A percentile compares a stretch with the other conserved stretches of the same genome.
Evolutionary conservation across 92 coral and sea anemone genomes (phyloP).

Genomic region (Porites lobata): DNA sequence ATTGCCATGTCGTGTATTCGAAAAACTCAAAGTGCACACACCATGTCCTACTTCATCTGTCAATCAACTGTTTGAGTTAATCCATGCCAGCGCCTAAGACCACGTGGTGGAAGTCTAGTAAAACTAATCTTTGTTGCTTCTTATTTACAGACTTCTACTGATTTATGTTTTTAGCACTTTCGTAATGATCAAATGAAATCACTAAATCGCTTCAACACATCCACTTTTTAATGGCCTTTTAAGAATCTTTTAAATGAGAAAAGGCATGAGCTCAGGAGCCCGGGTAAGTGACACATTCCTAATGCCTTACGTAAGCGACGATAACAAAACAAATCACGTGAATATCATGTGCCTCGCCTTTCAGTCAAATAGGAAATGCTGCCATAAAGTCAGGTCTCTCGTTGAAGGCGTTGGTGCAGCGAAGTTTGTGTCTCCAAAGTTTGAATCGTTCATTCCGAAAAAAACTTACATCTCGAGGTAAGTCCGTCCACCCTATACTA

Average conservation of each 20-base stretch:
- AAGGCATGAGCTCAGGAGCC: not conserved
- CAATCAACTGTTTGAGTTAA: not conserved
- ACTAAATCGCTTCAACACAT: not conserved
- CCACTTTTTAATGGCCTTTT: not conserved
- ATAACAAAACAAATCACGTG: constrained; percentile 27
- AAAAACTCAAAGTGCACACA: not conserved
- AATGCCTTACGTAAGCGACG: not conserved
- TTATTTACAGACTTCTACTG: not conserved
- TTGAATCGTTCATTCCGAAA: not conserved
- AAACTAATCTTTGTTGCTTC: not conserved
- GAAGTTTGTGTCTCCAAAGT: not conserved
- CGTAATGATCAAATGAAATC: not conserved
- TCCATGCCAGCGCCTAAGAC: not conserved
- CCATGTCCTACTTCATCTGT: not conserved
- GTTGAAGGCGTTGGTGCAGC: constrained; percentile 35
- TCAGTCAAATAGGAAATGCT: not conserved
- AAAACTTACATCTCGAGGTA: not conserved
- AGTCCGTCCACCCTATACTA: not conserved
- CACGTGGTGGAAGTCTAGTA: not conserved
- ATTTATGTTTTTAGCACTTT: not conserved
- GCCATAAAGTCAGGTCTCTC: not conserved
- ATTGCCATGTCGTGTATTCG: not conserved
- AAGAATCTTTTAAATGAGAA: not conserved
- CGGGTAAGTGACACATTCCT: not conserved
- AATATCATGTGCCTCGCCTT: not conserved